A percentile compares a stretch with the other conserved stretches of the same genome.
Conservation (phyloP, 2,888 invertebrate genomes). For the Nycteola revayana region DNA sequence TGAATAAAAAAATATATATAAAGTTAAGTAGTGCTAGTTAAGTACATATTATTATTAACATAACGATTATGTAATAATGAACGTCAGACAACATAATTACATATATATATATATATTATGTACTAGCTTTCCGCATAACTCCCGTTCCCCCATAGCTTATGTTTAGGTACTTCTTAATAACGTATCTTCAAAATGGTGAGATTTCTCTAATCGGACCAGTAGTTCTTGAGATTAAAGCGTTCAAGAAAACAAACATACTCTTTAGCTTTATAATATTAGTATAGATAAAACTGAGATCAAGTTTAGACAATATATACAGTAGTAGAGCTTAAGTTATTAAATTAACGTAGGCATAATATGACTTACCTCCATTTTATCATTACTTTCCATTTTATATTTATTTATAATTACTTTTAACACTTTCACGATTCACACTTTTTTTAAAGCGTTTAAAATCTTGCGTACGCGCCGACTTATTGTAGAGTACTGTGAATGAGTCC, state of each 20-base stretch:
- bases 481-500: constrained; percentile 40
- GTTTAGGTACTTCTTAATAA: neutral
- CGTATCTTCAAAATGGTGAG: neutral
- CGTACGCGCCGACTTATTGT: constrained; percentile 37
- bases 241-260: too few species aligned
- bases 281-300: neutral
- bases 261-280: too few species aligned
- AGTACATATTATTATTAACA: too few species aligned
- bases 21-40: too few species aligned
- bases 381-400: constrained; percentile 25
- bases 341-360: neutral
- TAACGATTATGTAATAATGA: too few species aligned
- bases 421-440: constrained; percentile 16
- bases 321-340: constrained; percentile 1
- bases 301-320: neutral
- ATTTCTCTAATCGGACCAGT: too few species aligned
- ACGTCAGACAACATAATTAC: too few species aligned
- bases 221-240: too few species aligned
- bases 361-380: constrained; percentile 22
- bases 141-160: too few species aligned
- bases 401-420: constrained; percentile 13
- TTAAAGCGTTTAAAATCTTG: constrained; percentile 23
- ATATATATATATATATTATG: too few species aligned
- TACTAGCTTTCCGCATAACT: too few species aligned
- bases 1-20: too few species aligned